Conservation (phyloP, 2,113 vertebrate species). For the Collichthys lucidus region DNA sequence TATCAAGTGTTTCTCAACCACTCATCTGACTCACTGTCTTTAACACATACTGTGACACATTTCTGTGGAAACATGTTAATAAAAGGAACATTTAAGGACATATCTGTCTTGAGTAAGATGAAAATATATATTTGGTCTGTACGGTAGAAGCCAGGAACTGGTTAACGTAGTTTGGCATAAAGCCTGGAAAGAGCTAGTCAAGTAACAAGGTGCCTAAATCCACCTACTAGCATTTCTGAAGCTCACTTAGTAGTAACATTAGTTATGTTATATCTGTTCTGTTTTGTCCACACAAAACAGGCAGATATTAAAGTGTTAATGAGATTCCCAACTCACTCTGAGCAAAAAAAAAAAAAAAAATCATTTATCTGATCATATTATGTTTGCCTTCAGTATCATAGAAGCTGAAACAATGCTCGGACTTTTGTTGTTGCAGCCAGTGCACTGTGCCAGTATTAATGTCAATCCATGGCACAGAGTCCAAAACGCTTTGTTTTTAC, state of each 20-base stretch:
- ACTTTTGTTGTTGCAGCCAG: neutral
- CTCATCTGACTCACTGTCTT: neutral
- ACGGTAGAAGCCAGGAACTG: neutral
- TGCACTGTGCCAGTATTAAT: neutral
- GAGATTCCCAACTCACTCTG: neutral
- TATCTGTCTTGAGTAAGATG: neutral
- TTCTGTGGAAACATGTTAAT: neutral
- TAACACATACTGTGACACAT: neutral
- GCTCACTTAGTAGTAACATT: no score
- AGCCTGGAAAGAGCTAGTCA: neutral
- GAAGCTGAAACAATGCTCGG: conserved; percentile 16
- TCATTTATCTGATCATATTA: conserved; percentile 3
- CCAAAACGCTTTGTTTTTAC: conserved; percentile 29
- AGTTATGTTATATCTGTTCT: neutral
- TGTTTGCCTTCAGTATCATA: neutral
- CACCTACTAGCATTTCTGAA: neutral
- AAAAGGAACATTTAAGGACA: neutral
- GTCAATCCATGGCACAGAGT: conserved; percentile 26
- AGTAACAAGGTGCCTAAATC: neutral
- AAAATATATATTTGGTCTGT: neutral
- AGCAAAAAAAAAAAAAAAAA: neutral
- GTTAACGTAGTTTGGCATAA: neutral
- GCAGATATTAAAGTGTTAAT: neutral
- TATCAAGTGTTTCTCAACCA: neutral
- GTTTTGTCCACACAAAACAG: neutral